Evolutionary conservation across 2,797 vertebrate genomes (phyloP), one percentile per base, ranked within the genome.

Genomic region (Gastrophryne carolinensis): DNA sequence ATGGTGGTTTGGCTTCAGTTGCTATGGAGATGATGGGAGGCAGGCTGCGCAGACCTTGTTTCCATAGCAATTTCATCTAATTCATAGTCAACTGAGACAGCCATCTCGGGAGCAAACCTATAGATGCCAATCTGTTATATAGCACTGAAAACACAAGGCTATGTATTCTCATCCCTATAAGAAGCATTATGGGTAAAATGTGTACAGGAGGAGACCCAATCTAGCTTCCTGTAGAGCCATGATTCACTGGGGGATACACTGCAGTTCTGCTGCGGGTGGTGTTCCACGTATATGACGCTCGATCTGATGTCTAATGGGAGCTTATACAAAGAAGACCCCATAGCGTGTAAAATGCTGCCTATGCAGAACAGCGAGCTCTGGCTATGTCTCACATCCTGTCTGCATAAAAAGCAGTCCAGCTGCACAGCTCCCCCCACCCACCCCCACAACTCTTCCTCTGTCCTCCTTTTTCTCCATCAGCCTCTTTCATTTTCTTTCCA

Each of bases 1-100:
- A 64, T 53, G 47, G 49, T 65, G 72, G 50, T 47, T 57, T 74
- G 52, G 27, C 35, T 58, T 27, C 35, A 21, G 72, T 74, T 66
- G 50, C 35, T 39, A 74, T 74, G 52, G 62, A 24, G 49, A 65
- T 34, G 6, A 47, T 1, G 39, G 30, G 13, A 44, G 52, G 37
- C 19, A 32, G 27, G 53, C 26, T 26, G 61, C 35, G 41, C 61
- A 65, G 30, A 29, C 37, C 56, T 49, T 53, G 52, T 74, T 66
- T 30, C 72, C 62, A 66, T 65, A 66, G 62, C 7, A 66, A 74
- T 57, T 57, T 74, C 72, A 74, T 74, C 52, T 74, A 63, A 73
- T 54, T 73, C 58, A 37, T 26, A 62, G 57, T 72, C 44, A 72
- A 62, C 29, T 39, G 9, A 63, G 47, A 41, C 24, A 30, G 27